A percentile compares a stretch with the other conserved stretches of the same genome.
These are phyloP conservation scores for Syrmaticus mikado DNA, from an alignment of 2,113 vertebrate species.

Conservation along the genomic window DNA sequence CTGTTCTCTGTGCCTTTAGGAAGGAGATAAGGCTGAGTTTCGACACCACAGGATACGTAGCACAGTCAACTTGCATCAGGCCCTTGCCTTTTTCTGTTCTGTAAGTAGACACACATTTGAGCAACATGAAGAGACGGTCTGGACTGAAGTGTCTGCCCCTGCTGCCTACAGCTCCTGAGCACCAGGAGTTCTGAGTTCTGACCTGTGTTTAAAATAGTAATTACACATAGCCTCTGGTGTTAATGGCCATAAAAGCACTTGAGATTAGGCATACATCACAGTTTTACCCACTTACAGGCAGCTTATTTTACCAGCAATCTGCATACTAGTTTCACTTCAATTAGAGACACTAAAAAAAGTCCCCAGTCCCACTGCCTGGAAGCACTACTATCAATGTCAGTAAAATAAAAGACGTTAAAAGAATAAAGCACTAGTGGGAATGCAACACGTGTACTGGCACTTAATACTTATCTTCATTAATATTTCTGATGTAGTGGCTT, in stretches of 20 bases:
- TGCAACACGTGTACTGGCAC: not conserved
- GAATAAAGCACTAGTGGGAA: not conserved
- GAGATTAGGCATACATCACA: not conserved
- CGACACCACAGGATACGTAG: not conserved
- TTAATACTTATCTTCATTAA: not conserved
- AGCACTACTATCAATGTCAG: not conserved
- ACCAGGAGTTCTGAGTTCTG: not conserved
- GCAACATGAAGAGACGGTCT: not conserved
- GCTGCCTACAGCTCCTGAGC: not conserved
- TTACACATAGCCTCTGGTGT: not conserved
- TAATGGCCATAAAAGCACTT: not conserved
- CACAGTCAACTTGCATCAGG: not conserved
- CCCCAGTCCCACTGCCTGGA: not conserved
- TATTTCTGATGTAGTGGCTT: not conserved
- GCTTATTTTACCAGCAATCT: not conserved
- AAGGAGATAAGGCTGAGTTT: not conserved
- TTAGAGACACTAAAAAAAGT: not conserved
- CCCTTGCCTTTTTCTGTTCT: not conserved
- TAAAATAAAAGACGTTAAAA: not conserved
- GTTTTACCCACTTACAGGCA: not conserved
- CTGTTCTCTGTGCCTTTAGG: not conserved
- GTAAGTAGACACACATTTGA: not conserved
- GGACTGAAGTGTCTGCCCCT: not conserved
- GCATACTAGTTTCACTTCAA: not conserved
- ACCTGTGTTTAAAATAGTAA: not conserved